A percentile compares a stretch with the other conserved stretches of the same genome.
Conservation (phyloP, 2,797 vertebrate species). For the Pitangus sulphuratus region DNA sequence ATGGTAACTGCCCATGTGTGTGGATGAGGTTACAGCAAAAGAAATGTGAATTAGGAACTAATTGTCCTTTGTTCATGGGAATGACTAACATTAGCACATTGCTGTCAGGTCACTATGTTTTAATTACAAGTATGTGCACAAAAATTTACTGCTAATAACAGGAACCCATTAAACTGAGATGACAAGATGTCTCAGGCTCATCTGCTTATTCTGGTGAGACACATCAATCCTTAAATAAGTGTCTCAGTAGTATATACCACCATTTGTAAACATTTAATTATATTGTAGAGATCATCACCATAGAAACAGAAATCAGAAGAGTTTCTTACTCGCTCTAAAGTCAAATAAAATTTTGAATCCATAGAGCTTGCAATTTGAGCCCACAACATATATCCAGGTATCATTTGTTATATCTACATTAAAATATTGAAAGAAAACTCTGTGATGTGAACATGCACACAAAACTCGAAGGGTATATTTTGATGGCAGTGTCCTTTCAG, state of each 20-base stretch:
- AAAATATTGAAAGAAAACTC: background rate
- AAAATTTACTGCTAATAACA: background rate
- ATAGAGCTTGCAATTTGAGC: background rate
- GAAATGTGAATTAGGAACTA: background rate
- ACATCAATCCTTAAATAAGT: background rate
- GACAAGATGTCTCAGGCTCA: background rate
- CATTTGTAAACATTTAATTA: background rate
- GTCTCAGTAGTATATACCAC: background rate
- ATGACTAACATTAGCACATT: background rate
- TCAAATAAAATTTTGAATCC: background rate
- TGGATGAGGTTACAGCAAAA: background rate
- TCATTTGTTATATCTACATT: background rate
- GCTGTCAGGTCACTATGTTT: background rate
- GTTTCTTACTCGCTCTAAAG: background rate
- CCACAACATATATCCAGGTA: background rate
- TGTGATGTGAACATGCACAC: background rate
- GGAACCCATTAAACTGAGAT: background rate
- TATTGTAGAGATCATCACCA: background rate
- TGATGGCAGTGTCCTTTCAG: background rate
- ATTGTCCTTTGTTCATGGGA: background rate
- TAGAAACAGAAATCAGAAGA: background rate
- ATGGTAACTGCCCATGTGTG: background rate
- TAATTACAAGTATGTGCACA: background rate
- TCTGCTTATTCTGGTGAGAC: background rate
- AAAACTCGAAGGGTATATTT: background rate